Conservation (phyloP, 2,888 invertebrate genomes). For the Enoplolaimus lenunculus region DNA sequence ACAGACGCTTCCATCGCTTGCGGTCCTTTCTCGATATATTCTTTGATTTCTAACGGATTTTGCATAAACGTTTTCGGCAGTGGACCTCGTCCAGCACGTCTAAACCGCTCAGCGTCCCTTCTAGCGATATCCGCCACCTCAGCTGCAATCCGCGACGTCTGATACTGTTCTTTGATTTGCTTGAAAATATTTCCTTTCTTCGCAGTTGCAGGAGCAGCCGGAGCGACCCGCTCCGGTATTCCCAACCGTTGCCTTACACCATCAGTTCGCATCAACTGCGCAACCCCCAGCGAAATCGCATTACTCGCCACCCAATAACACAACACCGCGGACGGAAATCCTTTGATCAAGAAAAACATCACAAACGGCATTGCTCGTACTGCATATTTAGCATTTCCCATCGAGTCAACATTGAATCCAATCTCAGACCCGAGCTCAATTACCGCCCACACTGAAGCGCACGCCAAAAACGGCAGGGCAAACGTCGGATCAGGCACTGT, state of each 20-base stretch:
- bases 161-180: too few relatives aligned
- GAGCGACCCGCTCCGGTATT: too few relatives aligned
- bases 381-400: neutral
- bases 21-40: neutral
- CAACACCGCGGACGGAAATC: neutral
- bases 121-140: neutral
- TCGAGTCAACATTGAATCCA: neutral
- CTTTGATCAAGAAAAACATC: neutral
- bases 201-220: too few relatives aligned
- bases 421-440: neutral
- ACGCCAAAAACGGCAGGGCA: neutral
- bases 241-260: too few relatives aligned
- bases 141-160: too few relatives aligned
- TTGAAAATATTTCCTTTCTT: too few relatives aligned
- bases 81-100: neutral
- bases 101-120: neutral
- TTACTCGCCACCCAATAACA: too few relatives aligned
- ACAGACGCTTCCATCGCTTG: too few relatives aligned
- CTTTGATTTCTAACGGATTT: neutral
- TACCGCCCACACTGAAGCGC: neutral
- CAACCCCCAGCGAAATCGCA: too few relatives aligned
- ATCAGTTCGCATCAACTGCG: too few relatives aligned
- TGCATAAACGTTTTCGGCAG: neutral
- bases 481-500: slow-evolving; percentile 13
- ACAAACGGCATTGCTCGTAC: neutral